A percentile compares a stretch with the other conserved stretches of the same genome.
Evolutionary conservation across 2,113 vertebrate genomes (phyloP).

Genomic region (Myocastor coypus): DNA sequence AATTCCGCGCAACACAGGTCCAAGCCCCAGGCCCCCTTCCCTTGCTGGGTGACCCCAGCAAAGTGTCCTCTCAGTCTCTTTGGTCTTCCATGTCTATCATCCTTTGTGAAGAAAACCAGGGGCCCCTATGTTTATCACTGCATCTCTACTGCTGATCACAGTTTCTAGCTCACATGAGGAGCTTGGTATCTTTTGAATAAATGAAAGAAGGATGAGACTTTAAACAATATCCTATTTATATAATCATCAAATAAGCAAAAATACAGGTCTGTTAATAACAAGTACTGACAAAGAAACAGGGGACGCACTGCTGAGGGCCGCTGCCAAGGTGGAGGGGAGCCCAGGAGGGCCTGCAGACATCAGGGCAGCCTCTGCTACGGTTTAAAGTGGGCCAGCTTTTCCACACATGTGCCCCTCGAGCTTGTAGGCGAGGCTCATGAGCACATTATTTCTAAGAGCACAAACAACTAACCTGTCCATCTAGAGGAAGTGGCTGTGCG

Average conservation of each 20-base stretch:
- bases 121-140: too few relatives aligned
- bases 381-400: background rate
- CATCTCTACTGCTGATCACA: too few relatives aligned
- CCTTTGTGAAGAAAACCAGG: background rate
- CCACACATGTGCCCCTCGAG: background rate
- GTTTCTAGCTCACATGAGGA: background rate
- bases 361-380: rapidly evolving
- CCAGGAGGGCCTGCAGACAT: rapidly evolving
- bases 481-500: background rate
- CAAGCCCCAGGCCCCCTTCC: background rate
- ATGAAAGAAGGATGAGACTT: background rate
- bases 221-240: background rate
- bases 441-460: background rate
- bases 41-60: background rate
- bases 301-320: background rate
- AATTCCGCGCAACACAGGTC: background rate
- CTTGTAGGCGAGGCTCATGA: background rate
- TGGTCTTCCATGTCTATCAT: background rate
- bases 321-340: background rate
- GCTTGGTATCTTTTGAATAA: background rate
- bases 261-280: background rate
- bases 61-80: background rate
- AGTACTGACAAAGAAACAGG: too few relatives aligned
- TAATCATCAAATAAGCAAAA: background rate
- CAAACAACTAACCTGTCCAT: background rate